Conservation (phyloP, 2,113 vertebrate genomes). For the Megaceryle torquata region DNA sequence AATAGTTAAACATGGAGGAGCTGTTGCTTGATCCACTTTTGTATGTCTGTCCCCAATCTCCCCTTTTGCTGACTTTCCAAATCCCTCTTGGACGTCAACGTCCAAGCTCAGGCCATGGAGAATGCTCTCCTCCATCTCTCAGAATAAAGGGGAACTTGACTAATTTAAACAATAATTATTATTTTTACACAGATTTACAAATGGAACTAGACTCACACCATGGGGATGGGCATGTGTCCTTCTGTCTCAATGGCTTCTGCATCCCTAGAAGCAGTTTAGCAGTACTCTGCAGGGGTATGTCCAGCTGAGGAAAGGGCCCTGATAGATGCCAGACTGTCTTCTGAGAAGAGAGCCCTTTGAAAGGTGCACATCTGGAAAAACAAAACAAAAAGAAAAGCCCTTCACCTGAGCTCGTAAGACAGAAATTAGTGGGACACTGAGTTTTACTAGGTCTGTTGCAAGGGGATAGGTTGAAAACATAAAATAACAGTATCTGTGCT, state of each 20-base stretch:
- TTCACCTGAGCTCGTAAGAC: not conserved
- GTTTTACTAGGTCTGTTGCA: not conserved
- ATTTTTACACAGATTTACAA: not conserved
- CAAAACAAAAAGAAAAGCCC: not conserved
- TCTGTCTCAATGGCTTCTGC: not conserved
- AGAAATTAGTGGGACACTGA: not conserved
- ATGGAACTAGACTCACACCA: not conserved
- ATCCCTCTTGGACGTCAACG: not conserved
- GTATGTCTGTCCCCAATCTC: not conserved
- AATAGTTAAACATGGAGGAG: not conserved
- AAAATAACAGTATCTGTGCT: not conserved
- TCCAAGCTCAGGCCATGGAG: not conserved
- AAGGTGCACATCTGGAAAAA: not conserved
- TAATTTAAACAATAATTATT: not conserved
- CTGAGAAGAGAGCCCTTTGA: not conserved
- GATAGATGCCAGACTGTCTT: not conserved
- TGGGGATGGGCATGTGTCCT: not conserved
- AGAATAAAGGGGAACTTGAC: not conserved
- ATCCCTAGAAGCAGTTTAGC: not conserved
- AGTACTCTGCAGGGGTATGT: not conserved
- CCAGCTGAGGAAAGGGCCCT: not conserved
- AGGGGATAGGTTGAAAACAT: not conserved
- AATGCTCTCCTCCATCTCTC: not conserved
- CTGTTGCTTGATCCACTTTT: not conserved
- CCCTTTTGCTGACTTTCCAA: not conserved